Percentiles rank a stretch among this genome's conserved stretches.
phyloP scores from a whole-genome alignment of 2,888 invertebrate species.

The Gonocerus acuteangulatus region DNA sequence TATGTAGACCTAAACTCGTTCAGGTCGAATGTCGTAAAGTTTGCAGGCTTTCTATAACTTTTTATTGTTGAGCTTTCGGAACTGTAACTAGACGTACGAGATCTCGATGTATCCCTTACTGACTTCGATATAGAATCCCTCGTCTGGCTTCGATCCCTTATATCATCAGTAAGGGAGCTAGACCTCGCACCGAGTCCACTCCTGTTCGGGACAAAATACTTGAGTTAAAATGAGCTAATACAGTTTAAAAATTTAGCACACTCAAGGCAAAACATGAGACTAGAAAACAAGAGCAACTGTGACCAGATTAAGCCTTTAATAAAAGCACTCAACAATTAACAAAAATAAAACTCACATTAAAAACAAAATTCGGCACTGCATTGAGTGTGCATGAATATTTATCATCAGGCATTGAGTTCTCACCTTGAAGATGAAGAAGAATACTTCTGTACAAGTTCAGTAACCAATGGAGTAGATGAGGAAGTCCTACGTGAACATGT shows the following conservation, averaged over 20 bases:
- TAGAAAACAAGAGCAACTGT: too few relatives aligned
- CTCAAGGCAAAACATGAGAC: neutral
- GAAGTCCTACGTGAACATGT: constrained; percentile 30
- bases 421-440: constrained; percentile 31
- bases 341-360: too few relatives aligned
- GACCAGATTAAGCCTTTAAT: too few relatives aligned
- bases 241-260: neutral
- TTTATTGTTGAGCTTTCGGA: constrained; percentile 13
- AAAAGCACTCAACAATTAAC: too few relatives aligned
- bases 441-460: constrained; percentile 27
- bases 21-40: constrained; percentile 31
- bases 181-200: constrained; percentile 27
- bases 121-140: constrained; percentile 19
- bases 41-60: constrained; percentile 16
- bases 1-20: constrained; percentile 31
- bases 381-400: too few relatives aligned
- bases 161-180: constrained; percentile 31
- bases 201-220: constrained; percentile 4
- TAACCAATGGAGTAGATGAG: constrained; percentile 20
- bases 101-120: constrained; percentile 14
- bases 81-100: constrained; percentile 29
- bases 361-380: too few relatives aligned
- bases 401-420: neutral
- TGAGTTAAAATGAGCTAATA: neutral
- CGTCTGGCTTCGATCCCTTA: constrained; percentile 31